phyloP scores from a whole-genome alignment of 2,113 vertebrate species.

The Nothoprocta pentlandii region DNA sequence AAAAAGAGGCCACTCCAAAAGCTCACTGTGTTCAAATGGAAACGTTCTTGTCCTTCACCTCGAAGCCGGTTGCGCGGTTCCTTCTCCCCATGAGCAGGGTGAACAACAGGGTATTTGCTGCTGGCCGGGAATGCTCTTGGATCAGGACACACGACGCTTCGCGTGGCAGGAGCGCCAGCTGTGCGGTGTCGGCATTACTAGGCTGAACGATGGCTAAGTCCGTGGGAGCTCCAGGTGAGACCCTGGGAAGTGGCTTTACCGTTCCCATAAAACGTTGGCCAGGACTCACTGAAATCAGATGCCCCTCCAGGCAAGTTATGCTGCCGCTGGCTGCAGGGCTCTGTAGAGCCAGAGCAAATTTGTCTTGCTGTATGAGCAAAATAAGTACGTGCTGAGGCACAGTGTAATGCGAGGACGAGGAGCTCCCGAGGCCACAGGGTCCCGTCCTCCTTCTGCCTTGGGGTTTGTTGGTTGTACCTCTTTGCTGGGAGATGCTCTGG shows the following conservation, averaged over 20 bases:
- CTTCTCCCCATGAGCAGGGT: not conserved
- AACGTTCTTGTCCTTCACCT: not conserved
- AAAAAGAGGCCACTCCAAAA: not conserved
- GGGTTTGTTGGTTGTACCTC: not conserved
- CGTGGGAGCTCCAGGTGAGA: not conserved
- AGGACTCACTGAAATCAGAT: not conserved
- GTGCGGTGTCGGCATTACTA: not conserved
- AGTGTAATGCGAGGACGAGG: not conserved
- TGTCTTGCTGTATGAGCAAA: no score
- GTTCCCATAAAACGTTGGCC: not conserved
- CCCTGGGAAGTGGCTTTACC: not conserved
- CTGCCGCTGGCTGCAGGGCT: not conserved
- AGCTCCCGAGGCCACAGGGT: not conserved
- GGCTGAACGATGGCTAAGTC: not conserved
- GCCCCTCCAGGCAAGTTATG: not conserved
- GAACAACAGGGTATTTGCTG: not conserved
- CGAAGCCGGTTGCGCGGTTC: rapidly evolving
- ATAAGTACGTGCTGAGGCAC: not conserved
- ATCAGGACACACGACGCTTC: rapidly evolving
- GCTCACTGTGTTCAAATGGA: not conserved
- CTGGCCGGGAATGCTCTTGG: not conserved
- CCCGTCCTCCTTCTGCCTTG: not conserved
- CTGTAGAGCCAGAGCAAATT: not conserved
- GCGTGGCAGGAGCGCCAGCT: no score
- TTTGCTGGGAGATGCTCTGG: no score